Conservation (phyloP, 2,888 invertebrate genomes). For the Mesodorylaimus sp. region DNA sequence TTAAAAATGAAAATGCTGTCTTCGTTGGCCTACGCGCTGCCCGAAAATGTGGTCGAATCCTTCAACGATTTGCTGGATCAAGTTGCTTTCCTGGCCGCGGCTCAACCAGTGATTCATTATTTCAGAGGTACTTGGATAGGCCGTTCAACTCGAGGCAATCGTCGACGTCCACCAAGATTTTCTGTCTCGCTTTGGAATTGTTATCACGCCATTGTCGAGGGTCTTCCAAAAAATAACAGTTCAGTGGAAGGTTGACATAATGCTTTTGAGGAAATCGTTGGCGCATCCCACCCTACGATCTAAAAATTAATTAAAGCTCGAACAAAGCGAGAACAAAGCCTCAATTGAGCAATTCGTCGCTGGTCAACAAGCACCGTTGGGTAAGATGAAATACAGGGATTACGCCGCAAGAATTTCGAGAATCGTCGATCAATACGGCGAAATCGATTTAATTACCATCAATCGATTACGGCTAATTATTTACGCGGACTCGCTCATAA, state of each 20-base stretch:
- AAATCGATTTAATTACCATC: too few species aligned
- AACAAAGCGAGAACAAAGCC: not conserved
- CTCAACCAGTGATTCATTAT: not conserved
- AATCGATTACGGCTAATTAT: too few species aligned
- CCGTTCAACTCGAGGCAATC: not conserved
- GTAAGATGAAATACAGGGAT: not conserved
- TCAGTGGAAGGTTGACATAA: slow-evolving; percentile 2
- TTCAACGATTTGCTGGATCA: not conserved
- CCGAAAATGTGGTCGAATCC: not conserved
- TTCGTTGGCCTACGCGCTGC: too few species aligned
- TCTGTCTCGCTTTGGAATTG: not conserved
- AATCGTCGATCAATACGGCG: too few species aligned
- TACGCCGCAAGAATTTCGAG: too few species aligned
- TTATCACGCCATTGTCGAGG: not conserved
- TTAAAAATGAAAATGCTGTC: too few species aligned
- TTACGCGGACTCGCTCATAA: too few species aligned
- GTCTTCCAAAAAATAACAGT: not conserved
- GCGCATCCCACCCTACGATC: not conserved
- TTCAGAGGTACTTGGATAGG: slow-evolving; percentile 1
- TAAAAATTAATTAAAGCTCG: not conserved
- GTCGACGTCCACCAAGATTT: not conserved
- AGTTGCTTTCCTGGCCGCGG: not conserved
- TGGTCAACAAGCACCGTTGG: not conserved
- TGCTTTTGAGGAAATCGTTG: not conserved
- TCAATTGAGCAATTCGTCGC: not conserved